phyloP scores from a whole-genome alignment of 2,113 vertebrate genomes.

The Takifugu flavidus region DNA sequence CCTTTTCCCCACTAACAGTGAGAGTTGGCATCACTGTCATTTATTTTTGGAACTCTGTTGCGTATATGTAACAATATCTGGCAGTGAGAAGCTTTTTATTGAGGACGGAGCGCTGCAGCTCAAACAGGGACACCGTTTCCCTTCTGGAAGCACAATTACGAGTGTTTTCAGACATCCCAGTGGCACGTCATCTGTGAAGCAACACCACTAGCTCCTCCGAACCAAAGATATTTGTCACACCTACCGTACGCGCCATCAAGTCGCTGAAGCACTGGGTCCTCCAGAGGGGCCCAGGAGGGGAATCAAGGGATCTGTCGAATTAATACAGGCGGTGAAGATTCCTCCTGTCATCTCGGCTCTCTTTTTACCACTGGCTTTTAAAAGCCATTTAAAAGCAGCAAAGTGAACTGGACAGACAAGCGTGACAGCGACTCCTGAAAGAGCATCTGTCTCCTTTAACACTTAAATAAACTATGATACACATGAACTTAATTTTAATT shows the following conservation, averaged over 20 bases:
- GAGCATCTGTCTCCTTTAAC: conserved; percentile 64
- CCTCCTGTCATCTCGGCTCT: conserved; percentile 53
- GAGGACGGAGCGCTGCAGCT: conserved; percentile 26
- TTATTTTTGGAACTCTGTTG: not conserved
- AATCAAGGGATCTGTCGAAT: conserved; percentile 72
- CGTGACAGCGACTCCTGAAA: conserved; percentile 62
- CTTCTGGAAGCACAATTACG: conserved; percentile 61
- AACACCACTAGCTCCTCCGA: conserved; percentile 56
- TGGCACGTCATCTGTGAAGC: conserved; percentile 62
- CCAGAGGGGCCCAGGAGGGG: conserved; percentile 67
- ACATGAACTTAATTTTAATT: conserved; percentile 69
- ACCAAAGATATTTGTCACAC: conserved; percentile 73
- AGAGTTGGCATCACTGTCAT: too few relatives aligned
- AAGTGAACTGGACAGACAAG: conserved; percentile 50
- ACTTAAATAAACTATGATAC: conserved; percentile 64
- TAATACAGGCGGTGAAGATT: conserved; percentile 68
- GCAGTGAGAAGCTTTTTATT: conserved; percentile 27
- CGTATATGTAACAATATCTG: conserved; percentile 28
- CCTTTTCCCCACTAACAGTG: too few relatives aligned
- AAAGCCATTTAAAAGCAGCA: conserved; percentile 58
- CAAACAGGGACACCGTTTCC: conserved; percentile 31
- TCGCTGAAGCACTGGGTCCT: conserved; percentile 54
- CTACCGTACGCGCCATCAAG: conserved; percentile 62
- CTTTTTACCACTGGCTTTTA: conserved; percentile 60
- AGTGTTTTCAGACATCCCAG: conserved; percentile 51